phyloP scores from a whole-genome alignment of 2,113 vertebrate species.

The Lycocorax pyrrhopterus region DNA sequence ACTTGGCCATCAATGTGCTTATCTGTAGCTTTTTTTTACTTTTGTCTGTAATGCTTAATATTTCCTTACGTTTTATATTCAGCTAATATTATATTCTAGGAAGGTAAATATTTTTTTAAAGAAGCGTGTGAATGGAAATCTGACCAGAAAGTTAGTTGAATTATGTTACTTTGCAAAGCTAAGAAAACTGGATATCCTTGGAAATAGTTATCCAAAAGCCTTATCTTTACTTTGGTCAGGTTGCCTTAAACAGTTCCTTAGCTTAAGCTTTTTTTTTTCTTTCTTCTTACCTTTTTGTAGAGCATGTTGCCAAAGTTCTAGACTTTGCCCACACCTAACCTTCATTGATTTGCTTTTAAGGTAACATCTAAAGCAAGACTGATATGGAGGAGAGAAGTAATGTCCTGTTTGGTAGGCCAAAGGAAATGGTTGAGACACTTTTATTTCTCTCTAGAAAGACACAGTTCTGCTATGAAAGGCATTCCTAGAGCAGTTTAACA shows the following conservation, averaged over 20 bases:
- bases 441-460: neutral
- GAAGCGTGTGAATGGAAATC: neutral
- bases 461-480: conserved; percentile 1
- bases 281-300: neutral
- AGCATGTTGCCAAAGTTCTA: conserved; percentile 1
- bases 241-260: conserved; percentile 60
- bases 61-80: neutral
- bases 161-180: conserved; percentile 2
- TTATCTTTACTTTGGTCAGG: conserved; percentile 60
- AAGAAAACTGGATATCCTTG: conserved; percentile 13
- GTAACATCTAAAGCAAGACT: conserved; percentile 19
- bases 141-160: conserved; percentile 13
- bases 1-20: neutral
- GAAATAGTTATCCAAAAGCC: conserved; percentile 38
- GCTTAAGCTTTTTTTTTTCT: neutral
- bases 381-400: conserved; percentile 3
- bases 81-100: neutral
- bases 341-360: conserved; percentile 19
- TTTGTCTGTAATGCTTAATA: neutral
- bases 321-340: neutral
- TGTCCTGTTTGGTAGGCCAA: neutral
- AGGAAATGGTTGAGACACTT: neutral
- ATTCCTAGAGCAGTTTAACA: conserved; percentile 5
- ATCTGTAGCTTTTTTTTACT: neutral
- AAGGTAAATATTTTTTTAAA: conserved; percentile 11